phyloP scores from a whole-genome alignment of 1,140 invertebrate species.

The Caenorhabditis latens region DNA sequence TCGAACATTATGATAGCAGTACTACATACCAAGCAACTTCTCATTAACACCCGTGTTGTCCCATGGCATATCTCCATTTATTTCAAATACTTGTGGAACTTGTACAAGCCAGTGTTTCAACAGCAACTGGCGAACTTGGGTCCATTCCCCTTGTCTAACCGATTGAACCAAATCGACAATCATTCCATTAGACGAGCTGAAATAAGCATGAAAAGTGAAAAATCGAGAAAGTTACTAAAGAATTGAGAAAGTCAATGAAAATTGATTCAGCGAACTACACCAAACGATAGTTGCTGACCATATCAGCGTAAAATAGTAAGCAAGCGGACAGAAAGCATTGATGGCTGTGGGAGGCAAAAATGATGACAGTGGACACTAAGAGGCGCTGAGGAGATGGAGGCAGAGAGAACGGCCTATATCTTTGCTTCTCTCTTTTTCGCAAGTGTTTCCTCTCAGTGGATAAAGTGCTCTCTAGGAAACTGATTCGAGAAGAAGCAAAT shows the following conservation, averaged over 20 bases:
- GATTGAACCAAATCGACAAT: constrained; percentile 69
- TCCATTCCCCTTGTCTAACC: constrained; percentile 69
- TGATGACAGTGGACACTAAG: constrained; percentile 33
- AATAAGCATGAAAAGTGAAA: no score
- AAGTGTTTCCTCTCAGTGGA: not conserved
- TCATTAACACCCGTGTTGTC: constrained; percentile 66
- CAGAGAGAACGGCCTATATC: constrained; percentile 2
- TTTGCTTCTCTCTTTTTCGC: not conserved
- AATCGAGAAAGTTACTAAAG: no score
- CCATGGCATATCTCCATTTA: constrained; percentile 69
- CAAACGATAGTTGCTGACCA: no score
- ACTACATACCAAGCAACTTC: constrained; percentile 67
- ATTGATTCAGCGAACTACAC: no score
- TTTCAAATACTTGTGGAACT: constrained; percentile 63
- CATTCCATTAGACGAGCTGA: constrained; percentile 59
- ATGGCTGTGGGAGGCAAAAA: constrained; percentile 3
- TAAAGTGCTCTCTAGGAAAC: not conserved
- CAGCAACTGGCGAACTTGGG: constrained; percentile 65
- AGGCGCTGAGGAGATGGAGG: not conserved
- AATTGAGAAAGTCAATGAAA: no score
- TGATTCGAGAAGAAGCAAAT: not conserved
- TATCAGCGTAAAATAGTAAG: no score
- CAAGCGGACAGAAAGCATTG: not conserved
- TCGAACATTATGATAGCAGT: not conserved
- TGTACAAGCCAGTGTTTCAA: constrained; percentile 73